A percentile compares a stretch with the other conserved stretches of the same genome.
phyloP scores from a whole-genome alignment of 2,797 vertebrate genomes.

The Leucoraja ocellata region DNA sequence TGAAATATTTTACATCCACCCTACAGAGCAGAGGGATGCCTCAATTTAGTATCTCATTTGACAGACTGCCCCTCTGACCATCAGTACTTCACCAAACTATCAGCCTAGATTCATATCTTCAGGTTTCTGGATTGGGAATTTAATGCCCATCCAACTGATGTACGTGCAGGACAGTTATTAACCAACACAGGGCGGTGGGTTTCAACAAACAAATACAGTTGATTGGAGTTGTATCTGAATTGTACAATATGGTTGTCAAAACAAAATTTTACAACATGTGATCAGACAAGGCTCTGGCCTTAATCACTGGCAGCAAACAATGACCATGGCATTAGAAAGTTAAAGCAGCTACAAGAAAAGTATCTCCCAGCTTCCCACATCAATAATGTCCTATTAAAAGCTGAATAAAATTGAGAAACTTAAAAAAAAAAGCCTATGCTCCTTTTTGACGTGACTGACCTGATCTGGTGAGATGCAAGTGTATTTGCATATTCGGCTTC shows the following conservation, averaged over 20 bases:
- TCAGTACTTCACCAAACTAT: too few relatives aligned
- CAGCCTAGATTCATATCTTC: too few relatives aligned
- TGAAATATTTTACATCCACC: too few relatives aligned
- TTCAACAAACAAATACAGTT: background rate
- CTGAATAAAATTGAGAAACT: background rate
- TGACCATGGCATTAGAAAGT: background rate
- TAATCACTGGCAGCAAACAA: background rate
- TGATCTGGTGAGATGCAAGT: constrained; percentile 86
- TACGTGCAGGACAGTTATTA: too few relatives aligned
- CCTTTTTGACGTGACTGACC: constrained; percentile 59
- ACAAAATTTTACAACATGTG: background rate
- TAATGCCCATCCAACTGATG: too few relatives aligned
- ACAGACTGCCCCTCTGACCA: too few relatives aligned
- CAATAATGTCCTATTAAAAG: background rate
- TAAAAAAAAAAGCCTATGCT: background rate
- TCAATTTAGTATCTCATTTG: too few relatives aligned
- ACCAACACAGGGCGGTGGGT: too few relatives aligned
- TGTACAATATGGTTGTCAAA: background rate
- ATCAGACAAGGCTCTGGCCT: background rate
- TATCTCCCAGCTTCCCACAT: too few relatives aligned
- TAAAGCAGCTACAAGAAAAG: background rate
- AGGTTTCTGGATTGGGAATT: too few relatives aligned
- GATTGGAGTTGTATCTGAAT: too few relatives aligned
- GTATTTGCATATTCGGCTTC: constrained; percentile 77
- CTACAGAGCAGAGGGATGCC: too few relatives aligned